Evolutionary conservation across 2,888 invertebrate genomes (phyloP).

Genomic region (Ctenicera cuprea): DNA sequence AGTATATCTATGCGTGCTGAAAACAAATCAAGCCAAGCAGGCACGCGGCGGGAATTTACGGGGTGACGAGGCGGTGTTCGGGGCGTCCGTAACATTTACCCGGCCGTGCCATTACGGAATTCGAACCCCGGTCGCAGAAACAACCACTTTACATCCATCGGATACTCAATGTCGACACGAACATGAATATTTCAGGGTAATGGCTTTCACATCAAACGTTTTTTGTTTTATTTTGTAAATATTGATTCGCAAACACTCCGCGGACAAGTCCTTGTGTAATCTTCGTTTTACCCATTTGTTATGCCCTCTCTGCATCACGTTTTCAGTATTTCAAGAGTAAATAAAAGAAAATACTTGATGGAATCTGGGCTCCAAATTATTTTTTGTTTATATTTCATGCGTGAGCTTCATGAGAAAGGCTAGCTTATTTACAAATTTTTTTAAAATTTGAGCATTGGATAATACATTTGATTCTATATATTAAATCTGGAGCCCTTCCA

Average conservation of each 20-base stretch:
- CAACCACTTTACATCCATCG: constrained; percentile 67
- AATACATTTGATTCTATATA: too few relatives aligned
- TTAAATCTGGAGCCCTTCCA: too few relatives aligned
- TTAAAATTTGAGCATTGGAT: too few relatives aligned
- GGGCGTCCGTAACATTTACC: constrained; percentile 54
- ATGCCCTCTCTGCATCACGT: constrained; percentile 51
- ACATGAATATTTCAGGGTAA: constrained; percentile 69
- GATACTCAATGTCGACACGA: constrained; percentile 67
- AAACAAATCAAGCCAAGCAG: constrained; percentile 61
- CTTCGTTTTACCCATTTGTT: constrained; percentile 57
- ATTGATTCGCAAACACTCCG: constrained; percentile 63
- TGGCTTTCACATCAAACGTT: constrained; percentile 62
- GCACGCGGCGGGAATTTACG: constrained; percentile 57
- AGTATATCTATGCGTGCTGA: constrained; percentile 58
- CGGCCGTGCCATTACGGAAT: constrained; percentile 62
- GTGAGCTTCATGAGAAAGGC: constrained; percentile 34
- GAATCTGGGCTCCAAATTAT: constrained; percentile 39
- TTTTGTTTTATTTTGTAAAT: constrained; percentile 64
- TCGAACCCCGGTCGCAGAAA: constrained; percentile 60
- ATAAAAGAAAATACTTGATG: constrained; percentile 38
- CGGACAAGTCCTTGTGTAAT: constrained; percentile 59
- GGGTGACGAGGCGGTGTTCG: constrained; percentile 54
- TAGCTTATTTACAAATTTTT: not conserved
- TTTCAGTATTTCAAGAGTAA: constrained; percentile 48
- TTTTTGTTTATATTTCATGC: constrained; percentile 43